A percentile compares a stretch with the other conserved stretches of the same genome.
These are phyloP conservation scores for Gordius sp. DNA, from an alignment of 2,888 invertebrate genomes.

Conservation along the genomic window DNA sequence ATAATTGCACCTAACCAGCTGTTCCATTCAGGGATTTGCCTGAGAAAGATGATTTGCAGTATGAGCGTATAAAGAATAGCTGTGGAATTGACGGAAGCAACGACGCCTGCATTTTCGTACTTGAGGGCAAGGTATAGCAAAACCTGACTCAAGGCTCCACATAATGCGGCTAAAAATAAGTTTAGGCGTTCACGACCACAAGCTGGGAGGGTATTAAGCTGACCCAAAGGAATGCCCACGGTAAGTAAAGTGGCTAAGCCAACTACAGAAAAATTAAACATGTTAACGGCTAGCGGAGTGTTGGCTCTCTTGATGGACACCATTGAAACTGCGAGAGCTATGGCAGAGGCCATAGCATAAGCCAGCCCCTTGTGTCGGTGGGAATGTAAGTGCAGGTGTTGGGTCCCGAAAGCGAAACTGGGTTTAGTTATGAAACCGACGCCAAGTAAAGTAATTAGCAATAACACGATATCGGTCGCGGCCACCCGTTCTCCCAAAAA, in stretches of 20 bases:
- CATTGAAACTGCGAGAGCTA: slow-evolving; percentile 1
- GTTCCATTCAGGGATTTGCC: not conserved
- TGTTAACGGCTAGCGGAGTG: not conserved
- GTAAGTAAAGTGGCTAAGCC: not conserved
- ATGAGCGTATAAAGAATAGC: slow-evolving; percentile 2
- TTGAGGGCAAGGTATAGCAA: not conserved
- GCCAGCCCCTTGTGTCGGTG: not conserved
- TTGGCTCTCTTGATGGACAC: not conserved
- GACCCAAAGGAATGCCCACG: not conserved
- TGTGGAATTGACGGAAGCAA: not conserved
- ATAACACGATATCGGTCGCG: not conserved
- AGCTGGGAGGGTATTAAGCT: not conserved
- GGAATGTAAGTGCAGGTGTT: not conserved
- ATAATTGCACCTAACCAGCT: not conserved
- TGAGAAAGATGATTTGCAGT: not conserved
- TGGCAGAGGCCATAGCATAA: not conserved
- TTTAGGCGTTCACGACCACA: not conserved
- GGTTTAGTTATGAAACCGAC: not conserved
- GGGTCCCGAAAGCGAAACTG: not conserved
- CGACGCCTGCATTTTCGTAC: slow-evolving; percentile 1
- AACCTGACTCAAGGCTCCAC: slow-evolving; percentile 5
- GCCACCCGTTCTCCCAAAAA: not conserved
- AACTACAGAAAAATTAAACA: slow-evolving; percentile 5
- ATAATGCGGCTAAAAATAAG: not conserved
- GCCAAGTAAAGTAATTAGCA: not conserved